A percentile compares a stretch with the other conserved stretches of the same genome.
These are phyloP conservation scores for Coptotermes formosanus DNA, from an alignment of 1,140 invertebrate species.

Conservation along the genomic window DNA sequence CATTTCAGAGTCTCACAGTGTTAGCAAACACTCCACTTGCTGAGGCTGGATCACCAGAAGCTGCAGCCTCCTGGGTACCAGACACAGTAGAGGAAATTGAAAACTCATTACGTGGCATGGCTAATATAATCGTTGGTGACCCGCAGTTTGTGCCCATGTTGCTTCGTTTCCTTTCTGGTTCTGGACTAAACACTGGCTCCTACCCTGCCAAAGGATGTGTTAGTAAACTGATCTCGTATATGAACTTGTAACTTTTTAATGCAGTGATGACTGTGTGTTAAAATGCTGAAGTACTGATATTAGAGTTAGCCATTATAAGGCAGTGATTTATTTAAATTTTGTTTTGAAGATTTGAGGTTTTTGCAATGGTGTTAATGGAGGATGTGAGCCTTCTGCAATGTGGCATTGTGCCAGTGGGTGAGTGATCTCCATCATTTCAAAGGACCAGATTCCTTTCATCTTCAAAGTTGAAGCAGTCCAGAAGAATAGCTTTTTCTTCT, in stretches of 20 bases:
- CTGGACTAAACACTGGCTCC: constrained; percentile 42
- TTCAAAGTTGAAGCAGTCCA: too few species aligned
- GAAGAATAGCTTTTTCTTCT: too few species aligned
- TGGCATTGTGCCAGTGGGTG: too few species aligned
- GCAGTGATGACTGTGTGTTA: not conserved
- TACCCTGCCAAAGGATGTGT: constrained; percentile 37
- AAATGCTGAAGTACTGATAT: too few species aligned
- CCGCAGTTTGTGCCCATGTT: constrained; percentile 71
- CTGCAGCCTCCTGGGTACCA: constrained; percentile 41
- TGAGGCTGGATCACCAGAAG: constrained; percentile 37
- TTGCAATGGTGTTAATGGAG: too few species aligned
- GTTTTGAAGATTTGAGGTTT: too few species aligned
- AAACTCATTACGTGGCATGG: constrained; percentile 50
- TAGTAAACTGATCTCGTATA: constrained; percentile 23
- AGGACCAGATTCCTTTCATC: too few species aligned
- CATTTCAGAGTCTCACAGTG: constrained; percentile 52
- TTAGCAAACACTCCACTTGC: constrained; percentile 28
- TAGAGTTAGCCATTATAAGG: too few species aligned
- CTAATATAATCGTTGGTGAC: constrained; percentile 64
- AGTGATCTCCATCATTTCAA: too few species aligned
- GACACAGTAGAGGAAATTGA: constrained; percentile 33
- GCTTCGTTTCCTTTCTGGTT: constrained; percentile 68
- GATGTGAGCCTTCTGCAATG: too few species aligned
- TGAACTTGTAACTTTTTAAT: not conserved
- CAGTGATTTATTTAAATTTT: too few species aligned